Conservation (phyloP, 23 tunicate species). For the Halocynthia roretzi region DNA sequence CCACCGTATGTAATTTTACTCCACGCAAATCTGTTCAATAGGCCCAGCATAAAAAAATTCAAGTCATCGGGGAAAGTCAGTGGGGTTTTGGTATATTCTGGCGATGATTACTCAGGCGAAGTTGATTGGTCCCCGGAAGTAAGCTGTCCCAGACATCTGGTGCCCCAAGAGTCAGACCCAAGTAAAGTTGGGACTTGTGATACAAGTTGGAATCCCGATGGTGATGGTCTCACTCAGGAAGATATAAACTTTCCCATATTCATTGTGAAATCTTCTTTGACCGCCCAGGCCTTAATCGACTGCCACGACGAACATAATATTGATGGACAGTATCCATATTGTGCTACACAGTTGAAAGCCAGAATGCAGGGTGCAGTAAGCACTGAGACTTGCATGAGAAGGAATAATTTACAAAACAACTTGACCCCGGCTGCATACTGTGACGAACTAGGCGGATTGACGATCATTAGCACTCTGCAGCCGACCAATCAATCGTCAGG, state of each 20-base stretch:
- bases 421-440: slow-evolving; percentile 54
- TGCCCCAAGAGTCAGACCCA: slow-evolving; percentile 26
- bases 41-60: slow-evolving; percentile 20
- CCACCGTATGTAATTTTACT: slow-evolving; percentile 33
- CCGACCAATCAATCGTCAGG: background rate
- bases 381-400: slow-evolving; percentile 49
- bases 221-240: slow-evolving; percentile 60
- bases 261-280: slow-evolving; percentile 19
- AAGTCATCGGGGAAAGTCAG: slow-evolving; percentile 23
- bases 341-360: slow-evolving; percentile 77
- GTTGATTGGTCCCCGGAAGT: slow-evolving; percentile 65
- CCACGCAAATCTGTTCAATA: slow-evolving; percentile 30
- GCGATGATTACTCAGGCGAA: slow-evolving; percentile 21
- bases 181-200: slow-evolving; percentile 32
- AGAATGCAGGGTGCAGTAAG: slow-evolving; percentile 68
- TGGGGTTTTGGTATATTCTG: slow-evolving; percentile 56
- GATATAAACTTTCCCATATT: slow-evolving; percentile 68
- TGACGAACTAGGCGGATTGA: slow-evolving; percentile 46
- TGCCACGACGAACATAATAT: slow-evolving; percentile 40
- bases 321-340: slow-evolving; percentile 48
- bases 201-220: slow-evolving; percentile 46
- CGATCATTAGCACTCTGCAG: slow-evolving; percentile 33
- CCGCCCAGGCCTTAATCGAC: slow-evolving; percentile 25
- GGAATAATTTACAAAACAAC: slow-evolving; percentile 37
- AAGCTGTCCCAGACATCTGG: slow-evolving; percentile 28